A percentile compares a stretch with the other conserved stretches of the same genome.
Evolutionary conservation across 92 coral and sea anemone species (phyloP).

Genomic region (Epizoanthus scotinus): DNA sequence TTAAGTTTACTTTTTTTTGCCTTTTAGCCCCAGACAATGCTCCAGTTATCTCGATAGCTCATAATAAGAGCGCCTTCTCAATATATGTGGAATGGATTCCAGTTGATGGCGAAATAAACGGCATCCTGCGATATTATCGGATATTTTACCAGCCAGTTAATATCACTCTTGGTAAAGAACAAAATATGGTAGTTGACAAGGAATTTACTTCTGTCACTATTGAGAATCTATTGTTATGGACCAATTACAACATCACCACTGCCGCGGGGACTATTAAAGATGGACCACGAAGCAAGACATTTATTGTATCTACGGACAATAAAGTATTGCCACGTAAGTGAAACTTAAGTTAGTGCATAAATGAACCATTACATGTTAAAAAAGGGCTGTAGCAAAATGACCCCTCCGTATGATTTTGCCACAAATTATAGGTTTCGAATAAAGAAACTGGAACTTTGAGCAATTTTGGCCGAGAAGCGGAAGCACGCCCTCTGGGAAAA

Average conservation of each 20-base stretch:
- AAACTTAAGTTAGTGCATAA: no score
- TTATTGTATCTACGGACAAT: constrained; percentile 6
- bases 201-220: background rate
- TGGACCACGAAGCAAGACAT: constrained; percentile 23
- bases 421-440: no score
- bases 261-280: constrained; percentile 27
- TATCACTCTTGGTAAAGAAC: constrained; percentile 9
- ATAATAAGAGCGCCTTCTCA: constrained; percentile 27
- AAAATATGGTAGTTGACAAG: background rate
- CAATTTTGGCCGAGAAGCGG: no score
- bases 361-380: no score
- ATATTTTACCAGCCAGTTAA: constrained; percentile 26
- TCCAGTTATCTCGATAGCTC: constrained; percentile 24
- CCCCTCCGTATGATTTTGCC: no score
- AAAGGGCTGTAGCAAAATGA: no score
- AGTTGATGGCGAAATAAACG: background rate
- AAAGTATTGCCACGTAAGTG: constrained; percentile 25
- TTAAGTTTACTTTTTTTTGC: background rate
- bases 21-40: constrained; percentile 42
- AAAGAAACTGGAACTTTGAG: no score
- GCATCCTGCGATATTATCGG: constrained; percentile 32
- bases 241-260: constrained; percentile 26
- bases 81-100: constrained; percentile 34
- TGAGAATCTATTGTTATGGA: background rate
- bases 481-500: no score